These are phyloP conservation scores for Paralichthys olivaceus DNA, from an alignment of 2,113 vertebrate genomes.

Conservation along the genomic window DNA sequence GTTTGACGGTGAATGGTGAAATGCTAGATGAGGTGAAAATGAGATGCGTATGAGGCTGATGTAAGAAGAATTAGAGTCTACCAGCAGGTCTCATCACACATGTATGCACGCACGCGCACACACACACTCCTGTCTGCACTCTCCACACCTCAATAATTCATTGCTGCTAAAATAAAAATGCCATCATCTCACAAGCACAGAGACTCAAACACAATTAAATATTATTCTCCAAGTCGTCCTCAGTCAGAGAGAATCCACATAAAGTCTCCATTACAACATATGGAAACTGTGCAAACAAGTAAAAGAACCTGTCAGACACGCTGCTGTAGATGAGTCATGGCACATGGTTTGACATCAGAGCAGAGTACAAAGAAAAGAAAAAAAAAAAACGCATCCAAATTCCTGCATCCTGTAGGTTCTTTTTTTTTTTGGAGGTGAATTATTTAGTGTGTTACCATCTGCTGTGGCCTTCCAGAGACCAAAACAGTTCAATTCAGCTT, in stretches of 20 bases:
- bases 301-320: background rate
- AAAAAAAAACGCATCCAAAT: slow-evolving; percentile 20
- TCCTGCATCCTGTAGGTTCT: slow-evolving; percentile 38
- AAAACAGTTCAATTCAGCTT: slow-evolving; percentile 57
- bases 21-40: slow-evolving; percentile 37
- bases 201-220: slow-evolving; percentile 60
- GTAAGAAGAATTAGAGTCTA: slow-evolving; percentile 42
- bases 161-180: slow-evolving; percentile 81
- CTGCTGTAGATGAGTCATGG: slow-evolving; percentile 8
- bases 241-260: slow-evolving; percentile 23
- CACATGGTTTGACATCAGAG: slow-evolving; percentile 23
- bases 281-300: background rate
- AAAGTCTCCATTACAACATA: slow-evolving; percentile 4
- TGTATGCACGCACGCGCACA: slow-evolving; percentile 40
- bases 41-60: slow-evolving; percentile 37
- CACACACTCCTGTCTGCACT: slow-evolving; percentile 70
- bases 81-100: slow-evolving; percentile 67
- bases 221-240: slow-evolving; percentile 34
- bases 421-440: slow-evolving; percentile 58
- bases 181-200: slow-evolving; percentile 72
- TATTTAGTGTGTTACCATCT: slow-evolving; percentile 68
- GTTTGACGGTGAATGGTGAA: slow-evolving; percentile 20
- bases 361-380: background rate
- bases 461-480: slow-evolving; percentile 52
- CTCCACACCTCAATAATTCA: slow-evolving; percentile 82